These are phyloP conservation scores for Heliconius himera DNA, from an alignment of 1,140 invertebrate genomes.

Conservation along the genomic window DNA sequence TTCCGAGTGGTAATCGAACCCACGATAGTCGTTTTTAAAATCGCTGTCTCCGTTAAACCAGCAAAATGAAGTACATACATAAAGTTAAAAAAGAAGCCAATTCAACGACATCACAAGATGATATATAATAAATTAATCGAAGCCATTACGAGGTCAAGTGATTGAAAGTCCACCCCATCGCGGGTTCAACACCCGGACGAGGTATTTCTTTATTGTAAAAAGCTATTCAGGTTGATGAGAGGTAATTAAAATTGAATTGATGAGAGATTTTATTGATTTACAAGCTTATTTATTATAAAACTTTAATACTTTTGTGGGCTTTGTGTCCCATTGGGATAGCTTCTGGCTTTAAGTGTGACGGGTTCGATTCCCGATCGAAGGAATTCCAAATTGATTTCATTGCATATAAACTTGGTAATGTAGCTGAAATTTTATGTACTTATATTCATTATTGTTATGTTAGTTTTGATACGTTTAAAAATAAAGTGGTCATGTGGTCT, in stretches of 20 bases:
- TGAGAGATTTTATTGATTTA: slow-evolving; percentile 7
- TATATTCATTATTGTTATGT: too few species aligned
- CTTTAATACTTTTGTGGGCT: not conserved
- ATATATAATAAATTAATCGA: slow-evolving; percentile 13
- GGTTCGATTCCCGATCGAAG: too few species aligned
- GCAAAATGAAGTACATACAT: not conserved
- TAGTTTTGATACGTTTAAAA: too few species aligned
- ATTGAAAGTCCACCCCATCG: slow-evolving; percentile 11
- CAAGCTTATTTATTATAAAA: not conserved
- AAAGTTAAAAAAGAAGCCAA: not conserved
- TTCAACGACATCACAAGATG: too few species aligned
- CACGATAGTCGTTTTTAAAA: too few species aligned
- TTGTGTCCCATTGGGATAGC: not conserved
- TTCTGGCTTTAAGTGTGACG: too few species aligned
- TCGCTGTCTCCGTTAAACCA: not conserved
- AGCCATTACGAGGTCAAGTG: slow-evolving; percentile 18
- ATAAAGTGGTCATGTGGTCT: too few species aligned
- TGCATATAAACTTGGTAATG: too few species aligned
- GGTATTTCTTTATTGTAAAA: slow-evolving; percentile 8
- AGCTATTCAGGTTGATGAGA: slow-evolving; percentile 4
- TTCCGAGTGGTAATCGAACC: too few species aligned
- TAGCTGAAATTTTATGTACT: too few species aligned
- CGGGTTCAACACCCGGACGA: slow-evolving; percentile 17
- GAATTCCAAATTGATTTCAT: too few species aligned
- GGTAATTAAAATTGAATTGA: slow-evolving; percentile 1